Evolutionary conservation across 2,888 invertebrate species (phyloP).

Genomic region (Ormyrus pomaceus): DNA sequence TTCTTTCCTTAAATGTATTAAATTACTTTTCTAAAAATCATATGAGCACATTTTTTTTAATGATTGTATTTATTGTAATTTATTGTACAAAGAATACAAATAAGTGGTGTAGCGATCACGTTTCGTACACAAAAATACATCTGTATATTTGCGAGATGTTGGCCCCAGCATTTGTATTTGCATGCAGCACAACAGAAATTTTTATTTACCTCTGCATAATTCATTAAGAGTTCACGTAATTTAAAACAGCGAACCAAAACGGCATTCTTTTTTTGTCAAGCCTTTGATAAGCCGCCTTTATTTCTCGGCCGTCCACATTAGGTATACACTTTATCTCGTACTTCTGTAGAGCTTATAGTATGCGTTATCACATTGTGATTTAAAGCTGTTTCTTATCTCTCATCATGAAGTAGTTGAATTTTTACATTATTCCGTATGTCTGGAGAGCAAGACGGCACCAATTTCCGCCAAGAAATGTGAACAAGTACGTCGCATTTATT

Average conservation of each 20-base stretch:
- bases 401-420: slow-evolving; percentile 57
- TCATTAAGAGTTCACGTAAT: slow-evolving; percentile 35
- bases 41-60: no score
- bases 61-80: no score
- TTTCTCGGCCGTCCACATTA: slow-evolving; percentile 32
- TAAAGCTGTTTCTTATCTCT: slow-evolving; percentile 65
- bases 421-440: slow-evolving; percentile 54
- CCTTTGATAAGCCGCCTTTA: slow-evolving; percentile 43
- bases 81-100: no score
- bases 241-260: slow-evolving; percentile 31
- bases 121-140: no score
- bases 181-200: not conserved
- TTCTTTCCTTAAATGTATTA: no score
- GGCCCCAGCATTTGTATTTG: no score
- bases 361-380: slow-evolving; percentile 66
- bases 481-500: slow-evolving; percentile 47
- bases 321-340: slow-evolving; percentile 53
- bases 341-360: slow-evolving; percentile 59
- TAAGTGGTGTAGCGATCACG: no score
- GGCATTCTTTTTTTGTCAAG: slow-evolving; percentile 39
- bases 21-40: no score
- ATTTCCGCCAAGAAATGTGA: slow-evolving; percentile 45
- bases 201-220: slow-evolving; percentile 40
- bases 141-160: no score
- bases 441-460: slow-evolving; percentile 27